Evolutionary conservation across 2,797 vertebrate genomes (phyloP), one percentile per base, ranked within the genome.

Genomic region (Ara ararauna): DNA sequence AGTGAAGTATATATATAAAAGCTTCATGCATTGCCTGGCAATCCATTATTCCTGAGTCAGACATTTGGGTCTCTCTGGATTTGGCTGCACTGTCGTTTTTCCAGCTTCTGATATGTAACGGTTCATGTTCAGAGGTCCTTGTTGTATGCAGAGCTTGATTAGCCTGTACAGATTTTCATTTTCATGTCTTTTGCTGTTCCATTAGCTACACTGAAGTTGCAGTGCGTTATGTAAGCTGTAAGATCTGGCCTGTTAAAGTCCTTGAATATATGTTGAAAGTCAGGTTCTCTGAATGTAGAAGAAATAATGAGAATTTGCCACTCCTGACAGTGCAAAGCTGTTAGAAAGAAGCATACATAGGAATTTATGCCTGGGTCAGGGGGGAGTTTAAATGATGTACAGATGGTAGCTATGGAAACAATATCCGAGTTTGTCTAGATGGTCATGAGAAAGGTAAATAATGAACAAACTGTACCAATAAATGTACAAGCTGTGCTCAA

Each of bases 351-450:
- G 53, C 4, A 4, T 79, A 79, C 73, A 11, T 24, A 74, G 36
- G n/a, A 53, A 85, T 72, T 90, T 71, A 60, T 58, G 65, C n/a
- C 56, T 87, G 48, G 77, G 65, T 91, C 90, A 95, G 56, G 30
- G 71, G 34, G 80, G 53, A 66, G 27, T 83, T 94, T 87, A 36
- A 86, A 42, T 62, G 71, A 88, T 54, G 56, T 91, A 74, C 24
- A 80, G 77, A 56, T 68, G 77, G 77, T 93, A 94, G 53, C 88
- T 85, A 92, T 93, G 81, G 95, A 94, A 94, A 96, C 80, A 65
- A 36, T 93, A 94, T 91, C 77, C 22, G 42, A 91, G 12, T 89
- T 90, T 89, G 34, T 74, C 76, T 94, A 65, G 60, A 74, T 93
- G 91, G 66, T 70, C 70, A 72, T 56, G 40, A 94, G 38, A 66